Percentiles rank a stretch among this genome's conserved stretches.
phyloP scores from a whole-genome alignment of 2,113 vertebrate species.

The Megaceryle maxima region DNA sequence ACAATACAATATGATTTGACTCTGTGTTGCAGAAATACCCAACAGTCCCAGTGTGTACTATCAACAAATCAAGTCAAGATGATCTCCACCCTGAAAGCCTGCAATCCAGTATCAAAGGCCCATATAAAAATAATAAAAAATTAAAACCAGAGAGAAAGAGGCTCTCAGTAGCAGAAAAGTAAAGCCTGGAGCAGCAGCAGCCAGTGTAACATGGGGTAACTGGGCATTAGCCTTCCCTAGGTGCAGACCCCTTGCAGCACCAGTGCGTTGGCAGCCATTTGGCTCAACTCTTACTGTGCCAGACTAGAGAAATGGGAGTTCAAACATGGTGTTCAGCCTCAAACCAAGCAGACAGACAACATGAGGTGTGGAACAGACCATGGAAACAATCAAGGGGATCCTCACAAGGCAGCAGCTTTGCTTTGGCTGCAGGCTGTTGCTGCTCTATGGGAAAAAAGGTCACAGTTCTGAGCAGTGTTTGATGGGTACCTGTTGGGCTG shows the following conservation, averaged over 20 bases:
- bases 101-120: not conserved
- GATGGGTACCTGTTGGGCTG: not conserved
- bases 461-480: not conserved
- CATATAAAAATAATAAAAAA: not conserved
- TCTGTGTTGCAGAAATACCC: not conserved
- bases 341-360: not conserved
- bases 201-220: not conserved
- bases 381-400: not conserved
- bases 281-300: not conserved
- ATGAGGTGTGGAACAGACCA: fast-evolving
- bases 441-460: not conserved
- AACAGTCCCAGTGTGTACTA: not conserved
- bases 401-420: not conserved
- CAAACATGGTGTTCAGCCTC: fast-evolving
- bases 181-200: not conserved
- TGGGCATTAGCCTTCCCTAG: not conserved
- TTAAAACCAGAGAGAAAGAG: not conserved
- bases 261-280: not conserved
- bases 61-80: not conserved
- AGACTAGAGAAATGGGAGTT: not conserved
- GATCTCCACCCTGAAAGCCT: not conserved
- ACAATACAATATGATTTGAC: not conserved
- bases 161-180: not conserved
- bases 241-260: not conserved
- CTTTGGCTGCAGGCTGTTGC: not conserved